Conservation (phyloP, 2,888 invertebrate species). For the Helleia helle region DNA sequence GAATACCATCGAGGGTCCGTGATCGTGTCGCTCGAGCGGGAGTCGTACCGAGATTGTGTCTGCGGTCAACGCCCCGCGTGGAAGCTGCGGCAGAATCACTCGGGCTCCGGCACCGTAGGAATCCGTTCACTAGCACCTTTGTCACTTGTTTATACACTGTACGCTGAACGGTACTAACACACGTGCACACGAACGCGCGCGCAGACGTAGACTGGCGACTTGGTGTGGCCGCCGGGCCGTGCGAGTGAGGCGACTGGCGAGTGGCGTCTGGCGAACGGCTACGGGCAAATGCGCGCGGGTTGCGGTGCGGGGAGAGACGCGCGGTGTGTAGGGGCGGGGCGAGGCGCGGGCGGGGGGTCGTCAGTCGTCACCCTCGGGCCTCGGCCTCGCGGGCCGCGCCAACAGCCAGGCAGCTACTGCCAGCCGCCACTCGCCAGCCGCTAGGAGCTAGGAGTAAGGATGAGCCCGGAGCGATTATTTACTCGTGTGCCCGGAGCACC, state of each 20-base stretch:
- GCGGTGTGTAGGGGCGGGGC: constrained; percentile 6
- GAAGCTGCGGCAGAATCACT: constrained; percentile 16
- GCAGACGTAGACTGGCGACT: constrained; percentile 9
- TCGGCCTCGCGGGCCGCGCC: constrained; percentile 5
- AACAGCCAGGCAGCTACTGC: too few species aligned
- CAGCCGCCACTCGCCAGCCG: background rate
- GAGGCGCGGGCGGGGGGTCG: constrained; percentile 8
- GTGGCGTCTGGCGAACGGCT: constrained; percentile 6
- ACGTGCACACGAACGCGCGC: constrained; percentile 8
- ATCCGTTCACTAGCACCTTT: constrained; percentile 9
- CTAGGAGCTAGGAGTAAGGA: too few species aligned
- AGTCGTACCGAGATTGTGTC: constrained; percentile 31
- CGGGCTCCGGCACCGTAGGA: constrained; percentile 7
- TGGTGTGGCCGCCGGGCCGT: too few species aligned
- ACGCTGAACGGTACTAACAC: background rate
- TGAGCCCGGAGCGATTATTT: constrained; percentile 12
- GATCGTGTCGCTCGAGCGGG: too few species aligned
- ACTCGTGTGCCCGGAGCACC: too few species aligned
- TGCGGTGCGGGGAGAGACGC: constrained; percentile 13
- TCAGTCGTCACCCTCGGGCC: too few species aligned
- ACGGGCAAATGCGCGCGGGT: too few species aligned
- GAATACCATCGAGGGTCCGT: too few species aligned
- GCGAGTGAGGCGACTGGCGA: constrained; percentile 9
- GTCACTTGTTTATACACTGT: constrained; percentile 10
- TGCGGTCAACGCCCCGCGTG: constrained; percentile 43